Base-by-base conservation (phyloP, 2,797 vertebrate genomes). In the Xiphorhynchus erythropygius region DNA sequence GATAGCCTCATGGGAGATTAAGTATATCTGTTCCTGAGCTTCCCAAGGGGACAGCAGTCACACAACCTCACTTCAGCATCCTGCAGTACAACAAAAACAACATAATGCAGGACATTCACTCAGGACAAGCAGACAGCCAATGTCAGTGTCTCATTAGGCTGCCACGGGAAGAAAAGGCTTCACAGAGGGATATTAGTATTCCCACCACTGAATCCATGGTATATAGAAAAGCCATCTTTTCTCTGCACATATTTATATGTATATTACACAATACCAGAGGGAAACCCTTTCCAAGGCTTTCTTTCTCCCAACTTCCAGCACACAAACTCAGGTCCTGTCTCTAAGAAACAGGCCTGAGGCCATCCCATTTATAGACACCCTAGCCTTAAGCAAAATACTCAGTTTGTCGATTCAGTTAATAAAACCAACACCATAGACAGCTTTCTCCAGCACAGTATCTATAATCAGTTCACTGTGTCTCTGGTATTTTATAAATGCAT, bases 31-130 rank as follows among this genome's bases (percentile, higher is more conserved):
- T 94, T 94, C 87, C 82, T 83, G 69, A 79, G 78, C 64, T 91
- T 96, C 84, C 88, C 32, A 5, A 47, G 81, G 86, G 79, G 88
- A 94, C 49, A 93, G 91, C 91, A 97, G 93, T 95, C 96, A 96
- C 73, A 73, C 73, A 94, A 76, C 78, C 73, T 81, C 84, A 82
- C 65, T 96, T 88, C 80, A 93, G 75, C 68, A 89, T 93, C 94
- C 55, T 89, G 89, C 89, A 93, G 65, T 52, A 93, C 80, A 96
- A 85, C 49, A 74, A 55, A 95, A 95, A 94, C 80, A 95, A 94
- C 95, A 94, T 86, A 69, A 96, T 84, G 67, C 95, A 91, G 94
- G 86, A 95, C 95, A 91, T 55, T 91, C 68, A 76, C 63, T 87
- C 93, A 86, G 84, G 84, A 92, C 74, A 73, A 88, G 81, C 60